Evolutionary conservation across 2,113 vertebrate species (phyloP), one percentile per base, ranked within the genome.

Genomic region (Xenopus borealis): DNA sequence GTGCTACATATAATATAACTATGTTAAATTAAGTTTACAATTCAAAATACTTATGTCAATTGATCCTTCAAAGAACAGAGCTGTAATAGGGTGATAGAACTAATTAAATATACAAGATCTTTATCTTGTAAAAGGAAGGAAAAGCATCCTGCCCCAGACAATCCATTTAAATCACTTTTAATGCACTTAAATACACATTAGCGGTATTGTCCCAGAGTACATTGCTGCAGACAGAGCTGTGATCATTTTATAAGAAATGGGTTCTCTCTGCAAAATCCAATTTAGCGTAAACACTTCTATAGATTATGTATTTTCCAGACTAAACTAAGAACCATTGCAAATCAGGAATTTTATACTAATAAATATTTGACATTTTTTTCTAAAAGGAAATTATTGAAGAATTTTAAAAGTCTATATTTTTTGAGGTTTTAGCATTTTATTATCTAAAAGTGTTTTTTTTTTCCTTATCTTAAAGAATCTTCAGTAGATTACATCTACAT

Each of bases 21-120:
- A 50, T 33, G 47, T 62, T n/a, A 75, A 68, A 50, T 68, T 68
- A 45, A 68, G 57, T 53, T 68, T 68, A 17, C 40, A 17, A 40
- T 62, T 40, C 57, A 55, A 73, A 73, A 75, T 67, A 75, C 72
- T 67, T 59, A 58, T 66, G 63, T 66, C 72, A 62, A 75, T 68
- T 75, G 72, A 75, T 75, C 66, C 67, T 57, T 68, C 44, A 74
- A 67, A 74, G 64, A 13, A 46, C 53, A 57, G 7, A 10, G 44
- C 33, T 74, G 57, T 66, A 66, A 57, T 50, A 72, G 30, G 44
- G 70, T 59, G 63, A 68, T 19, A 50, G 44, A 45, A 40, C 57
- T 75, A 75, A 75, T 75, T 75, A 75, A 67, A 67, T 67, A 75
- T 75, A 68, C 44, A 52, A 27, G 72, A 66, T 75, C 52, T 58